Percentiles rank a stretch among this genome's conserved stretches.
phyloP scores from a whole-genome alignment of 2,888 invertebrate genomes.

The Pharmacophagus antenor region DNA sequence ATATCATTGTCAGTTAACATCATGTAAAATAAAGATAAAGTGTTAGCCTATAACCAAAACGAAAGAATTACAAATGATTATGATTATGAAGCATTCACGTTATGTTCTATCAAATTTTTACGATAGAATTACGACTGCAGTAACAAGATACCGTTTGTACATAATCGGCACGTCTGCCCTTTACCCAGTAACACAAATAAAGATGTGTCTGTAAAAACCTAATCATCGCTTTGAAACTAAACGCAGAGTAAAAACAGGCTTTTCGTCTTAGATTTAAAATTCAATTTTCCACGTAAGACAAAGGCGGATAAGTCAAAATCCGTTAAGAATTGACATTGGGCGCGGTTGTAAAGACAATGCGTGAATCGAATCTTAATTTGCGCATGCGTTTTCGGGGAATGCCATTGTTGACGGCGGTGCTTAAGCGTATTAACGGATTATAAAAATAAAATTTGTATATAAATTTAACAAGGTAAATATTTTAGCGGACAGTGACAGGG shows the following conservation, averaged over 20 bases:
- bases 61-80: no score
- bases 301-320: constrained; percentile 43
- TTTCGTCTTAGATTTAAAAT: constrained; percentile 39
- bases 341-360: constrained; percentile 53
- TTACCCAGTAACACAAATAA: constrained; percentile 75
- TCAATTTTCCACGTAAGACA: constrained; percentile 37
- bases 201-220: constrained; percentile 52
- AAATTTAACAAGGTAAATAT: background rate
- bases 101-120: background rate
- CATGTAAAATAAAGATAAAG: no score
- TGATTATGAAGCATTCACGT: background rate
- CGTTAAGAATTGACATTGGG: constrained; percentile 68
- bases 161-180: constrained; percentile 57
- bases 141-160: constrained; percentile 8
- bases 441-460: background rate
- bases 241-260: constrained; percentile 40
- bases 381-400: constrained; percentile 34
- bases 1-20: no score
- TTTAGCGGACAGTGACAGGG: background rate
- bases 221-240: constrained; percentile 39
- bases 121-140: background rate
- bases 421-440: background rate
- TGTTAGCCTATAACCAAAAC: no score
- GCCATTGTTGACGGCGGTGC: background rate
- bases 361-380: constrained; percentile 60